A percentile compares a stretch with the other conserved stretches of the same genome.
Evolutionary conservation across 2,888 invertebrate genomes (phyloP).

Genomic region (Apotomis turbidana): DNA sequence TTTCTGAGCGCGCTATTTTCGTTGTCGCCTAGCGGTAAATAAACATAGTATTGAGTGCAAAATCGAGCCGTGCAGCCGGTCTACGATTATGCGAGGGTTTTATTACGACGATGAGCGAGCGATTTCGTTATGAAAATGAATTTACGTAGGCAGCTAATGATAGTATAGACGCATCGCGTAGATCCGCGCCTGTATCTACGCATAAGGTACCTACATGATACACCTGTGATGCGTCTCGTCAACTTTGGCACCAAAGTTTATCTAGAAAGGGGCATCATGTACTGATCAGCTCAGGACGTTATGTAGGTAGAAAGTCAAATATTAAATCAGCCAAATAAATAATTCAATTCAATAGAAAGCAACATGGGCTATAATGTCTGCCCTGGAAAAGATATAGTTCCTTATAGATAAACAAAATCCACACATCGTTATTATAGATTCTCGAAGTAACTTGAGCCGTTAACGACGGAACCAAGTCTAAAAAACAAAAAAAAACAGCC

Average conservation of each 20-base stretch:
- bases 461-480: too few relatives aligned
- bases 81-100: slow-evolving; percentile 30
- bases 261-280: too few relatives aligned
- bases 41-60: slow-evolving; percentile 44
- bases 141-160: not conserved
- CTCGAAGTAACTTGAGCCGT: too few relatives aligned
- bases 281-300: too few relatives aligned
- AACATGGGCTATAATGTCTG: too few relatives aligned
- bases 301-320: too few relatives aligned
- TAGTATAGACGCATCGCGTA: not conserved
- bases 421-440: too few relatives aligned
- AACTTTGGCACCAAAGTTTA: not conserved
- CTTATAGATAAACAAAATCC: too few relatives aligned
- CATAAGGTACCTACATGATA: not conserved
- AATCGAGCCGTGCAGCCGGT: slow-evolving; percentile 35
- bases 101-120: slow-evolving; percentile 15
- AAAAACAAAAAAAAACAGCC: too few relatives aligned
- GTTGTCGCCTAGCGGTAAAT: slow-evolving; percentile 49
- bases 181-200: not conserved
- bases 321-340: too few relatives aligned
- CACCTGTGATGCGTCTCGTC: not conserved
- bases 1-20: slow-evolving; percentile 57
- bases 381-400: too few relatives aligned
- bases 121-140: slow-evolving; percentile 10
- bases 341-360: too few relatives aligned